These are phyloP conservation scores for Allacma fusca DNA, from an alignment of 2,888 invertebrate species.

Conservation along the genomic window DNA sequence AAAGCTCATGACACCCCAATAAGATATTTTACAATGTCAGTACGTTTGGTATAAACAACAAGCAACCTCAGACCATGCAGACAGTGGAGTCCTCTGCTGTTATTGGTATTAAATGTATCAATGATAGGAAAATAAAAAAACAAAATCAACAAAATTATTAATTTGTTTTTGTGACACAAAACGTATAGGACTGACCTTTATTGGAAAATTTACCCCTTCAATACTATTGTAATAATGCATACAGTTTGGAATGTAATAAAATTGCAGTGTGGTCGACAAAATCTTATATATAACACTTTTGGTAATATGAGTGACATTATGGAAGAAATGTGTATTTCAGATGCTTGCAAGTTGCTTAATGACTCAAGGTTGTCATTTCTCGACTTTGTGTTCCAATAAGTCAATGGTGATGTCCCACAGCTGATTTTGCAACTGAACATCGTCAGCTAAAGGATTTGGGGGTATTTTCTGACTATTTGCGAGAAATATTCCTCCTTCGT, in stretches of 20 bases:
- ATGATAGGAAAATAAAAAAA: too few relatives aligned
- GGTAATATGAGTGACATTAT: neutral
- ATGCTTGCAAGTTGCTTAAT: neutral
- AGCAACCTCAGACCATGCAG: too few relatives aligned
- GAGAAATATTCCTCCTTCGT: conserved; percentile 53
- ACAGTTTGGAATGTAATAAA: neutral
- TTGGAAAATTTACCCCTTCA: conserved; percentile 4
- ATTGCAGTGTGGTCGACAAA: neutral
- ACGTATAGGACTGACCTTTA: neutral
- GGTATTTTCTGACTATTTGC: conserved; percentile 48
- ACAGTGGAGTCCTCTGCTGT: too few relatives aligned
- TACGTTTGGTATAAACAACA: too few relatives aligned
- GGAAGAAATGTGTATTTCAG: neutral
- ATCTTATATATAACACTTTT: neutral
- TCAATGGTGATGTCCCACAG: conserved; percentile 52
- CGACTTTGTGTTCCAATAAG: conserved; percentile 34
- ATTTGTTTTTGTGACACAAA: conserved; percentile 11
- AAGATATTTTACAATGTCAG: too few relatives aligned
- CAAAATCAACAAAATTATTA: too few relatives aligned
- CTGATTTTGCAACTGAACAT: conserved; percentile 49
- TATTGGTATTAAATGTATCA: too few relatives aligned
- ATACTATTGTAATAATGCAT: neutral
- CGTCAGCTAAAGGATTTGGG: conserved; percentile 50
- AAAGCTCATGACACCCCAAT: too few relatives aligned
- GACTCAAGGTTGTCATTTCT: neutral